Evolutionary conservation across 2,888 invertebrate genomes (phyloP), one percentile per base, ranked within the genome.

Genomic region (Xestia xanthographa): DNA sequence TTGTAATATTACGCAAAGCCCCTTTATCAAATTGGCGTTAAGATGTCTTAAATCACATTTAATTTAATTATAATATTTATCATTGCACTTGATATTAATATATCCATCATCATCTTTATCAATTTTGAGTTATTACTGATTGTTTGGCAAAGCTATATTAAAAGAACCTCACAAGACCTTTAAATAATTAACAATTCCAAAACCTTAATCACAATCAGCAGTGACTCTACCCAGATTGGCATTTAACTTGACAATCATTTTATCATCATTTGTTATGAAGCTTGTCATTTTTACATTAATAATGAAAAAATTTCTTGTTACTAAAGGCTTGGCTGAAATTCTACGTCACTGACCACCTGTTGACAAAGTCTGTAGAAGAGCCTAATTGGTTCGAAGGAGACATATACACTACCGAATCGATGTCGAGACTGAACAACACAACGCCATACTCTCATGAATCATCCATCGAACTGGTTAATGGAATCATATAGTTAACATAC

Each of bases 281-380:
- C 43, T 63, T 78, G 75, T 85, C 66, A 75, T 79, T 79, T 60
- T 84, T 82, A 86, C 82, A 82, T 81, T 84, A 86, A 29, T 58
- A 58, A 93, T 86, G 63, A 89, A 87, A 87, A 91, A 90, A 92
- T 94, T 95, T 96, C 90, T 94, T 92, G 90, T 95, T 95, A 93
- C 94, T 94, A 92, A 96, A 97, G 97, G 97, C 96, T 90, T 96
- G 97, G 96, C 96, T 96, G 96, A 97, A 97, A 93, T 96, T 96
- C 96, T 96, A 94, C 97, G 95, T 96, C 92, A 96, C 96, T 92
- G 97, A 97, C 92, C 93, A 94, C 90, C 94, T 94, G 91, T 94
- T 96, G 92, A 94, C 95, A 93, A 95, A 96, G 92, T 94, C 94
- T 91, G 91, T 95, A 89, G 95, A 95, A 91, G 96, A 95, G 93